Base-by-base conservation (phyloP, 1,140 invertebrate species). In the Yoshiicerus persimilis region DNA sequence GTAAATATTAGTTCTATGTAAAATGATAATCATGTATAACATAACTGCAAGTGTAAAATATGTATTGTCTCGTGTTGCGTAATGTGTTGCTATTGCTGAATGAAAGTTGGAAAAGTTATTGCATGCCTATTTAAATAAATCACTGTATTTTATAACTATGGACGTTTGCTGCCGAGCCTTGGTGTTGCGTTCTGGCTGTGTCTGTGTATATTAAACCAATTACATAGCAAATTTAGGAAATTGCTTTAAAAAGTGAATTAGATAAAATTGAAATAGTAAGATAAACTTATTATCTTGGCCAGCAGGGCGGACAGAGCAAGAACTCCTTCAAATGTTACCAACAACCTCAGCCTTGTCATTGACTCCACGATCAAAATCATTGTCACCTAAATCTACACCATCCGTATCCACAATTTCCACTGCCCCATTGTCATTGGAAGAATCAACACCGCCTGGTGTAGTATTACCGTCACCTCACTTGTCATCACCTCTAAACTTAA, bases 281-380 rank as follows among this genome's bases (percentile, higher is more conserved):
- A 56, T 86, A 38, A 77, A 27, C 23, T 75, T 87, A 66, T 86
- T 66, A 77, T 66, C 62, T 87, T 75, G 86, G 87, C 64, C 83
- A 84, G 75, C 75, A 80, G 75, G 75, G 20, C 32, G 75, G 75
- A 34, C 75, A 80, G 75, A 80, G 20, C 70, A 30, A 34, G 70
- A 34, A 4, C 34, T 9, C 6, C 8, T 25, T 70, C 23, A 80
- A 16, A n/a, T 23, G 30, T 80, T 16, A 5, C n/a, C n/a, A n/a
- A 56, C 34, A 23, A 10, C 75, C 9, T 80, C 75, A 34, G 16
- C 3, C 8, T 38, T 32, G n/a, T 36, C 75, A 36, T 9, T 34
- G 34, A 30, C 30, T 23, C 8, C 66, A 34, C 30, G 9, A n/a
- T 8, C 75, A 32, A 80, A 80, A 23, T 38, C 75, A n/a, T 13